phyloP scores from a whole-genome alignment of 2,113 vertebrate species.

The Sinocyclocheilus anshuiensis region DNA sequence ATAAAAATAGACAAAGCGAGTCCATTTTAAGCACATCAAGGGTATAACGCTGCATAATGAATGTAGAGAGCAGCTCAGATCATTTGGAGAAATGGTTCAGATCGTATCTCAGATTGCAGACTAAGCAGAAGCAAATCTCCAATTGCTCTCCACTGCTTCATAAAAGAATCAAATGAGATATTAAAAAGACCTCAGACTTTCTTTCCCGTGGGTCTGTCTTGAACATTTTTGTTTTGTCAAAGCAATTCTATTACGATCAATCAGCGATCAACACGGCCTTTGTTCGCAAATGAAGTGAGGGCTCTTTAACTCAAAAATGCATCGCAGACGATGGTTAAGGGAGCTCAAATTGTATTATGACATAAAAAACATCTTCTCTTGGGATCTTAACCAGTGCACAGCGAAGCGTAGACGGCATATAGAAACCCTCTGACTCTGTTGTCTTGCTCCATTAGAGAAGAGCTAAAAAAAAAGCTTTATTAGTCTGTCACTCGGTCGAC shows the following conservation, averaged over 20 bases:
- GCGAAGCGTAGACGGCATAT: neutral
- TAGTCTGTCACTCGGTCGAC: slow-evolving; percentile 24
- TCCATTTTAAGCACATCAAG: neutral
- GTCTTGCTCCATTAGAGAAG: slow-evolving; percentile 35
- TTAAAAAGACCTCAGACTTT: neutral
- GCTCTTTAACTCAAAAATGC: slow-evolving; percentile 12
- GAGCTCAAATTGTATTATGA: neutral
- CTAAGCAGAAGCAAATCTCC: slow-evolving; percentile 6
- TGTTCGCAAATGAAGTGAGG: neutral
- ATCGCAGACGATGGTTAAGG: neutral
- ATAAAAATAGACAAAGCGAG: neutral
- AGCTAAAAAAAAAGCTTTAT: slow-evolving; percentile 37
- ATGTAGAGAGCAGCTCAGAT: neutral
- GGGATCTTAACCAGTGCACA: neutral
- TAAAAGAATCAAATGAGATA: neutral
- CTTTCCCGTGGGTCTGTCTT: neutral
- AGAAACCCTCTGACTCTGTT: neutral
- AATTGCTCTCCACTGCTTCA: neutral
- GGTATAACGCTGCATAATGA: neutral
- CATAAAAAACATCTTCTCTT: neutral
- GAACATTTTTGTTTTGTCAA: neutral
- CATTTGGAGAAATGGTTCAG: neutral
- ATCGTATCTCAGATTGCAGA: neutral
- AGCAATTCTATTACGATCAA: neutral
- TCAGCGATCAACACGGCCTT: neutral